These are phyloP conservation scores for Lamellibrachia luymesi DNA, from an alignment of 1,140 invertebrate genomes.

Conservation along the genomic window DNA sequence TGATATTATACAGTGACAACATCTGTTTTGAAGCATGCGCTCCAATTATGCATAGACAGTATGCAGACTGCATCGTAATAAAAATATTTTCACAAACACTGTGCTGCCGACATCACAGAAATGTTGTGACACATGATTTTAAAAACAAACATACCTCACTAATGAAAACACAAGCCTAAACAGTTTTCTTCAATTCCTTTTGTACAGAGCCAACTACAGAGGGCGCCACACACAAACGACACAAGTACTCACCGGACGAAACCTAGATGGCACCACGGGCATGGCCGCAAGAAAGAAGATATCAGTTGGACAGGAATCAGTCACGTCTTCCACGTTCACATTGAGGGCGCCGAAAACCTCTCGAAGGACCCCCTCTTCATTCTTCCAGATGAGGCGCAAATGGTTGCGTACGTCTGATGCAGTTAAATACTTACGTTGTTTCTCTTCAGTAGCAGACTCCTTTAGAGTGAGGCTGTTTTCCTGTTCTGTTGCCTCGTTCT, in stretches of 20 bases:
- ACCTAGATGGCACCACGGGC: constrained; percentile 81
- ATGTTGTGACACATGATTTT: too few species aligned
- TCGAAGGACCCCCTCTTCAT: constrained; percentile 72
- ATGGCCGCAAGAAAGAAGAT: constrained; percentile 84
- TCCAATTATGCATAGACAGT: background rate
- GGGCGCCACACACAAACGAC: background rate
- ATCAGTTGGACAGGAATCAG: constrained; percentile 71
- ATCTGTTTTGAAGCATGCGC: background rate
- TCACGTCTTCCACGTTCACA: constrained; percentile 42
- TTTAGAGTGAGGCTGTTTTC: constrained; percentile 25
- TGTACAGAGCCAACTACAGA: background rate
- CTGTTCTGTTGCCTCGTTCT: constrained; percentile 2
- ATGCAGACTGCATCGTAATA: background rate
- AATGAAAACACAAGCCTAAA: background rate
- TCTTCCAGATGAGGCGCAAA: constrained; percentile 70
- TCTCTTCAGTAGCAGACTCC: constrained; percentile 27
- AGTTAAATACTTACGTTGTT: constrained; percentile 46
- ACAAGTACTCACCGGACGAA: constrained; percentile 70
- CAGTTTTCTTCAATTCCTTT: background rate
- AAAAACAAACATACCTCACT: background rate
- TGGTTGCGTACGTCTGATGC: constrained; percentile 63
- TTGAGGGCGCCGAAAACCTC: constrained; percentile 72
- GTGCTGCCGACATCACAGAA: too few species aligned
- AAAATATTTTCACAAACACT: too few species aligned
- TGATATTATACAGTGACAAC: too few species aligned